These are phyloP conservation scores for Rhombomys opimus DNA, from an alignment of 2,113 vertebrate genomes.

Conservation along the genomic window DNA sequence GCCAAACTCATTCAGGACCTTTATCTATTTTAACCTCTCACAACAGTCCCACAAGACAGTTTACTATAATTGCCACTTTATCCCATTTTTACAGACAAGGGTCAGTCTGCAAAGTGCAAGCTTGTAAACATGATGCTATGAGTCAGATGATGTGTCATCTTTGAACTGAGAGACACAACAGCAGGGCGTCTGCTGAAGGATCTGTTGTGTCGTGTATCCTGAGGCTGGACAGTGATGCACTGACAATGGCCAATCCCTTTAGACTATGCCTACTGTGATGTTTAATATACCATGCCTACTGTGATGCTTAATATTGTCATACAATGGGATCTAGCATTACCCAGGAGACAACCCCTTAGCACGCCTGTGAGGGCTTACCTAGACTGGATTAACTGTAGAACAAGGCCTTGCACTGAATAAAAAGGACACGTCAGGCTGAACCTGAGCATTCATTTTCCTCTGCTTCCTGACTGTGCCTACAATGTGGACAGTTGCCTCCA, in stretches of 20 bases:
- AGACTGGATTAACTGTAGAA: not conserved
- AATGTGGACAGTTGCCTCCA: not conserved
- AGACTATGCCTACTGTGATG: not conserved
- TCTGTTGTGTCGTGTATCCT: not conserved
- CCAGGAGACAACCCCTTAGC: not conserved
- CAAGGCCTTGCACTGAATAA: not conserved
- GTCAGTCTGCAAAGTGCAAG: not conserved
- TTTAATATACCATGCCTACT: not conserved
- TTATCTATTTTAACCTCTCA: not conserved
- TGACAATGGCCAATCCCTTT: not conserved
- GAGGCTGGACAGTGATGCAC: not conserved
- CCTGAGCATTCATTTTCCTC: not conserved
- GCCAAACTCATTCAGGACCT: not conserved
- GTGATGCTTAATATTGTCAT: not conserved
- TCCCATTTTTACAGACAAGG: not conserved
- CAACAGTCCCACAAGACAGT: not conserved
- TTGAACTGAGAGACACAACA: not conserved
- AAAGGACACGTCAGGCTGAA: not conserved
- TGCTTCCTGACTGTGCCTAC: not conserved
- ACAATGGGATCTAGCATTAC: not conserved
- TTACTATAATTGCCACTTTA: not conserved
- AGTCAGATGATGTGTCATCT: not conserved
- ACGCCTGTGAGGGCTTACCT: not conserved
- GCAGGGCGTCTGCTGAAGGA: not conserved
- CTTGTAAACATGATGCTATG: not conserved